Evolutionary conservation across 2,888 invertebrate species (phyloP).

Genomic region (Drosophila nigritarsus): DNA sequence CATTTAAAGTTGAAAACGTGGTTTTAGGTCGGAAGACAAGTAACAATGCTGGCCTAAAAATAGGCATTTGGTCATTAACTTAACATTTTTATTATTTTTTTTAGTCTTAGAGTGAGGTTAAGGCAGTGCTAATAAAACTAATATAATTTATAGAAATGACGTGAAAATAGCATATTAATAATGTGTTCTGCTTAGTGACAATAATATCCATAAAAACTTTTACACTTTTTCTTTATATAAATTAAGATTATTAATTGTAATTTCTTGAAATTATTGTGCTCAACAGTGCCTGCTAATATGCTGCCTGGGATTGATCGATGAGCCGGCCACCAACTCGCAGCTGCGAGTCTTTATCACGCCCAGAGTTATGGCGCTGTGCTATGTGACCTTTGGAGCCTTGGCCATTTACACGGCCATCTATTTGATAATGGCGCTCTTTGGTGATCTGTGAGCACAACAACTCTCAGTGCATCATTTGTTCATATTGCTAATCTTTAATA

Average conservation of each 20-base stretch:
- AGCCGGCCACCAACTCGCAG: constrained; percentile 84
- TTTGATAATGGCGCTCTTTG: constrained; percentile 83
- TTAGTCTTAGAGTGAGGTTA: too few species aligned
- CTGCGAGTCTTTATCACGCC: constrained; percentile 82
- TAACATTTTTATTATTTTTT: too few species aligned
- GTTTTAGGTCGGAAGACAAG: too few species aligned
- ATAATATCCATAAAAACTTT: too few species aligned
- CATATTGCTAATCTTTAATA: neutral
- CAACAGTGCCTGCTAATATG: constrained; percentile 82
- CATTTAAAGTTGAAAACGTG: too few species aligned
- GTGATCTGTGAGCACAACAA: constrained; percentile 80
- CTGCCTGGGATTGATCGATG: constrained; percentile 84
- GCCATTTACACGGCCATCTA: constrained; percentile 83
- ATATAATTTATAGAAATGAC: too few species aligned
- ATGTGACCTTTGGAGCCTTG: constrained; percentile 84
- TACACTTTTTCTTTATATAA: neutral
- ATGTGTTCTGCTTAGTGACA: too few species aligned
- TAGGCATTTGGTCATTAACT: too few species aligned
- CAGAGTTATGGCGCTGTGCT: constrained; percentile 83
- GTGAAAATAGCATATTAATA: too few species aligned
- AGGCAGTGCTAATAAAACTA: too few species aligned
- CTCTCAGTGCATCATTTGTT: neutral
- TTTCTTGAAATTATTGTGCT: neutral
- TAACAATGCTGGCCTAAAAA: too few species aligned
- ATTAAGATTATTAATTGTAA: neutral